Evolutionary conservation across 2,113 vertebrate species (phyloP), one percentile per base, ranked within the genome.

Genomic region (Macquaria ambigua): DNA sequence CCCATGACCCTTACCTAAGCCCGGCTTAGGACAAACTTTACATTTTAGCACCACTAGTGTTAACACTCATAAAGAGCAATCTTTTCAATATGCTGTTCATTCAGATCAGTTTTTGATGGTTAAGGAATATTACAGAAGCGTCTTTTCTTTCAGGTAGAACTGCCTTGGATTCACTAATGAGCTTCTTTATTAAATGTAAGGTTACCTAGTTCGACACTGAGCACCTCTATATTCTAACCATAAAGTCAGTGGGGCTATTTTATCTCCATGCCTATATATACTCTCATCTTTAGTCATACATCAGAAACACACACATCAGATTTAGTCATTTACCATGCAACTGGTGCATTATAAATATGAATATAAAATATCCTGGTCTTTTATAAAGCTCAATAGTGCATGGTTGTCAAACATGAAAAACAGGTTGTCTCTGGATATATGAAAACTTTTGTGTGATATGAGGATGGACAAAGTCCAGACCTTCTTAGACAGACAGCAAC

Each of bases 401-500:
- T n/a, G 11, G 43, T 55, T 41, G 34, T 34, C 34, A 34, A 34
- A 34, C 34, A 34, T 34, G 34, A 34, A 34, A 34, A 34, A 4
- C 3, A 34, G 34, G 34, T 34, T 34, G 34, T 34, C 34, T 34
- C 34, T 34, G 34, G 34, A 31, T 34, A 34, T 34, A 34, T 34
- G 34, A 34, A 34, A 34, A 31, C 28, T 5, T 34, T 34, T 34
- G 34, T 34, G 34, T 34, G 34, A 34, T 34, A 34, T 34, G 34
- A 34, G 34, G 34, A 34, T 34, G 34, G 31, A 34, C 31, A 34
- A 3, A 34, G 50, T 37, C 14, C 52, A 67, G n/a, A 15, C 18
- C 58, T 85, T 63, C 59, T 71, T 20, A 59, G 16, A 41, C 21
- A 23, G 39, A 41, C 72, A 53, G 18, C n/a, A n/a, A 23, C 25